Evolutionary conservation across 2,797 vertebrate species (phyloP).

Genomic region (Thripadectes ignobilis): DNA sequence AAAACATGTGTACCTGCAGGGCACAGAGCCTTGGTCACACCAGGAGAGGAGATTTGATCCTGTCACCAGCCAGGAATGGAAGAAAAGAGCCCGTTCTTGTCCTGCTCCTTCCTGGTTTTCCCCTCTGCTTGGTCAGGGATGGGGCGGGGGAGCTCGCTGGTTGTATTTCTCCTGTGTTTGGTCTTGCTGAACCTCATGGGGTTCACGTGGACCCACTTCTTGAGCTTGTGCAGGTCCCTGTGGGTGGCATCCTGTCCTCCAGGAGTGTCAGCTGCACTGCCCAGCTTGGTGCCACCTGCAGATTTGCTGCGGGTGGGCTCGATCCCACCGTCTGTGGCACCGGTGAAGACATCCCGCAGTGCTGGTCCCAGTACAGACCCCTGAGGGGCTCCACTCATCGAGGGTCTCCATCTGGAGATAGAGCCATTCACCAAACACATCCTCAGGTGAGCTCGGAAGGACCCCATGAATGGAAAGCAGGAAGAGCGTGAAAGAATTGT

Average conservation of each 20-base stretch:
- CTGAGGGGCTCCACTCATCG: not conserved
- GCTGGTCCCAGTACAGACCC: not conserved
- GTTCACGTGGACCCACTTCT: not conserved
- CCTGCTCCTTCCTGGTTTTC: not conserved
- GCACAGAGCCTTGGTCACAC: not conserved
- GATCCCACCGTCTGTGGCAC: not conserved
- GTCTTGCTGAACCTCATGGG: not conserved
- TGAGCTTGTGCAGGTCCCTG: not conserved
- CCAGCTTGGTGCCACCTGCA: not conserved
- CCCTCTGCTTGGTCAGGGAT: not conserved
- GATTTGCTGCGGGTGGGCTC: not conserved
- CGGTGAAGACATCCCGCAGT: not conserved
- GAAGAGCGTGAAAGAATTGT: conserved; percentile 64
- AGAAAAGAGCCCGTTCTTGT: not conserved
- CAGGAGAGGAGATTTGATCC: not conserved
- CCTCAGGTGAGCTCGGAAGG: not conserved
- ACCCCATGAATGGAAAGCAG: not conserved
- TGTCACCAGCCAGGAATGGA: not conserved
- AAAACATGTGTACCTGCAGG: not conserved
- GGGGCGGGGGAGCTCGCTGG: fast-evolving
- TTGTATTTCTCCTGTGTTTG: not conserved
- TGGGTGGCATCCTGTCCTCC: not conserved
- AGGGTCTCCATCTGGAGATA: not conserved
- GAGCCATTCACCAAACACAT: not conserved
- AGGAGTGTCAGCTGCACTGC: fast-evolving